These are phyloP conservation scores for Hydrolagus colliei DNA, from an alignment of 2,797 vertebrate species.

Conservation along the genomic window DNA sequence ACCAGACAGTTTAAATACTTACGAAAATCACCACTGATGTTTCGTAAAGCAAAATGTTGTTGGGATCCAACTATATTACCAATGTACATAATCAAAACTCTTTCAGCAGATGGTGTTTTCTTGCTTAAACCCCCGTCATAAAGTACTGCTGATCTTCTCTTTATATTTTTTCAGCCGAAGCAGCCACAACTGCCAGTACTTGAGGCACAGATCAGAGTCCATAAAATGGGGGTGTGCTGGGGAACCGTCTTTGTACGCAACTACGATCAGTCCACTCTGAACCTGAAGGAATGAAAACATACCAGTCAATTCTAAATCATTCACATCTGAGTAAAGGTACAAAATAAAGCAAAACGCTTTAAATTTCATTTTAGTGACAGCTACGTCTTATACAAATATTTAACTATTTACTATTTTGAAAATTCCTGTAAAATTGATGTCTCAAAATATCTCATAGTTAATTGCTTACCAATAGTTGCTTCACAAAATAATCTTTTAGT, in stretches of 20 bases:
- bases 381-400: too few relatives aligned
- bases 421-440: too few relatives aligned
- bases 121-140: background rate
- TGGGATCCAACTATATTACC: background rate
- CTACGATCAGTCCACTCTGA: slow-evolving; percentile 78
- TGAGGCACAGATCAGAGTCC: slow-evolving; percentile 58
- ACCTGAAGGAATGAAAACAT: slow-evolving; percentile 57
- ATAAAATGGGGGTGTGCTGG: slow-evolving; percentile 79
- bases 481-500: too few relatives aligned
- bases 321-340: background rate
- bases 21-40: background rate
- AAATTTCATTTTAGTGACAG: too few relatives aligned
- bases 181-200: slow-evolving; percentile 84
- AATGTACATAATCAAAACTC: too few relatives aligned
- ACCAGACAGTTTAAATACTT: background rate
- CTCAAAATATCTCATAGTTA: too few relatives aligned
- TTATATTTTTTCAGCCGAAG: slow-evolving; percentile 74
- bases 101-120: background rate
- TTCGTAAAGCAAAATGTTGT: too few relatives aligned
- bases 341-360: background rate
- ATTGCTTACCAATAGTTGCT: too few relatives aligned
- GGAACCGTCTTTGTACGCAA: slow-evolving; percentile 87
- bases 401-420: too few relatives aligned
- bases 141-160: slow-evolving; percentile 43
- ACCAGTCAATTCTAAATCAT: background rate